These are phyloP conservation scores for Molorchus minor DNA, from an alignment of 2,888 invertebrate genomes.

Conservation along the genomic window DNA sequence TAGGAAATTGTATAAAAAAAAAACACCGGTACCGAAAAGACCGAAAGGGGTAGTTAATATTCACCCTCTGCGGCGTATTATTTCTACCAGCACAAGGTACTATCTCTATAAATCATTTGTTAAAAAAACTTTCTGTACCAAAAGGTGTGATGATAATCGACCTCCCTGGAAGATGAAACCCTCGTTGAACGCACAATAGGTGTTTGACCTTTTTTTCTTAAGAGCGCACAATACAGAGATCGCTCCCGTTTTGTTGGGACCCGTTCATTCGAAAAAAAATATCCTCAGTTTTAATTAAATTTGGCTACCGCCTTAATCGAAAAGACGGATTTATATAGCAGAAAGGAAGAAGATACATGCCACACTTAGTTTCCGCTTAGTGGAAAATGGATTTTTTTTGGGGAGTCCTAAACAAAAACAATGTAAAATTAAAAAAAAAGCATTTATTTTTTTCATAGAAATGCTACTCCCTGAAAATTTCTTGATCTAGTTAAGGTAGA, in stretches of 20 bases:
- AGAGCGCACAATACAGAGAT: conserved; percentile 39
- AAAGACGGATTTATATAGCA: conserved; percentile 11
- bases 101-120: conserved; percentile 57
- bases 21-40: conserved; percentile 31
- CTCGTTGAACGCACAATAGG: conserved; percentile 52
- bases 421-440: too few relatives aligned
- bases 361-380: too few relatives aligned
- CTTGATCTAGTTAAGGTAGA: too few relatives aligned
- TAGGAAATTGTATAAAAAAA: too few relatives aligned
- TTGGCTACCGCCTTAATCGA: conserved; percentile 29
- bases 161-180: conserved; percentile 54
- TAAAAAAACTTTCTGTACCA: conserved; percentile 48
- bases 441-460: too few relatives aligned
- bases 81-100: conserved; percentile 47
- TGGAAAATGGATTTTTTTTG: too few relatives aligned
- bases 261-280: conserved; percentile 50
- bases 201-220: conserved; percentile 48
- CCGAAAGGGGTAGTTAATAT: conserved; percentile 42
- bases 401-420: too few relatives aligned
- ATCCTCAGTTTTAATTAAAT: conserved; percentile 43
- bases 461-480: too few relatives aligned
- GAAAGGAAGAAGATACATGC: conserved; percentile 1
- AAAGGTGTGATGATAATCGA: conserved; percentile 59
- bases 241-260: conserved; percentile 42
- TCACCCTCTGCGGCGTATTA: conserved; percentile 44